A percentile compares a stretch with the other conserved stretches of the same genome.
Conservation (phyloP, 2,797 vertebrate genomes). For the Sitta carolinensis region DNA sequence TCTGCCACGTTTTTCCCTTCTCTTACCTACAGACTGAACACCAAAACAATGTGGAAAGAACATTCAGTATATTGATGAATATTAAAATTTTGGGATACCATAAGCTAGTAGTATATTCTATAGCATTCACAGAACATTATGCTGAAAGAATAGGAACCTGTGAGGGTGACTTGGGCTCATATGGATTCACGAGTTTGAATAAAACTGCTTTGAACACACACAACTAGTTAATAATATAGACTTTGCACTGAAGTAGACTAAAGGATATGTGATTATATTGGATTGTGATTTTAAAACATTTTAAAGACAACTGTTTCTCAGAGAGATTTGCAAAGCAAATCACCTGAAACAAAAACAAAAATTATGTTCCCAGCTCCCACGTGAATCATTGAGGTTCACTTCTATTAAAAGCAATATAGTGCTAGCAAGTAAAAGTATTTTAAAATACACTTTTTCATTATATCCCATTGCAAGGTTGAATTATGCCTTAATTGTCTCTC, state of each 20-base stretch:
- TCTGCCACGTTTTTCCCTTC: background rate
- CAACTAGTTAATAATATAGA: background rate
- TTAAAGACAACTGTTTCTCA: background rate
- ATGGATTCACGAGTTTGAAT: background rate
- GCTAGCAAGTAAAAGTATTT: background rate
- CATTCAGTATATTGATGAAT: background rate
- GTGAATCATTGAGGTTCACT: rapidly evolving
- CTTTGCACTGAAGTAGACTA: background rate
- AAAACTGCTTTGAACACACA: background rate
- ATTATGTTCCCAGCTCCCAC: background rate
- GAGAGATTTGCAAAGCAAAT: background rate
- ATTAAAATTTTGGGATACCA: background rate
- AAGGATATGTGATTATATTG: background rate
- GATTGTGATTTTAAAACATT: background rate
- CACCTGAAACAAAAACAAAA: background rate
- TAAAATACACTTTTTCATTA: background rate
- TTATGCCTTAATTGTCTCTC: background rate
- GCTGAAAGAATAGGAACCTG: background rate
- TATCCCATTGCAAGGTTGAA: background rate
- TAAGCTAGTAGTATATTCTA: background rate
- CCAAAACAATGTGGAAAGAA: background rate
- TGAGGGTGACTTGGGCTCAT: background rate
- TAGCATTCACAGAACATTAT: background rate
- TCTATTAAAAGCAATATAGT: background rate
- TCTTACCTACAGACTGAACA: background rate